phyloP scores from a whole-genome alignment of 1,140 invertebrate genomes.

The Brachionus koreanus region DNA sequence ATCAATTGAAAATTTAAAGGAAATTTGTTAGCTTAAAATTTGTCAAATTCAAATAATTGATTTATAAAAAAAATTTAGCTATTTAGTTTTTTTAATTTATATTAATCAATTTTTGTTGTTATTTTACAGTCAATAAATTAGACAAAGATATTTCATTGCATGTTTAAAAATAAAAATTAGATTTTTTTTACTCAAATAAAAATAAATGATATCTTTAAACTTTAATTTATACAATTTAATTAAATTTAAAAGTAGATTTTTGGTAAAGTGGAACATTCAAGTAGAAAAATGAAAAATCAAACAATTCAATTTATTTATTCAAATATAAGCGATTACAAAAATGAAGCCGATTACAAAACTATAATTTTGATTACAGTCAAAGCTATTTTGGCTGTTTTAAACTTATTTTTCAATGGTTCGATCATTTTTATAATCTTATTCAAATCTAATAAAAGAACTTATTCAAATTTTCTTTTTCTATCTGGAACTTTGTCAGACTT shows the following conservation, averaged over 20 bases:
- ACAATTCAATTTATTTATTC: not conserved
- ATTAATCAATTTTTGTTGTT: not conserved
- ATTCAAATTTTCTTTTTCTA: conserved; percentile 24
- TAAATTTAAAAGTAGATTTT: not conserved
- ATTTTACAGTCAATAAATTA: not conserved
- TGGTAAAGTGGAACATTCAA: not conserved
- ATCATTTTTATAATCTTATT: not conserved
- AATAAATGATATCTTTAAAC: not conserved
- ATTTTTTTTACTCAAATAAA: not conserved
- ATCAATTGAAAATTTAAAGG: not conserved
- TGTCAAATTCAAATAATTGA: not conserved
- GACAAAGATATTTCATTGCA: not conserved
- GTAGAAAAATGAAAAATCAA: not conserved
- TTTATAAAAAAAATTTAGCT: not conserved
- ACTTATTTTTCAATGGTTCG: conserved; percentile 6
- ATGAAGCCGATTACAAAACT: not conserved
- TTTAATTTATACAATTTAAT: not conserved
- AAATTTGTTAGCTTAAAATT: not conserved
- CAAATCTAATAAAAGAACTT: not conserved
- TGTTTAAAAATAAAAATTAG: not conserved
- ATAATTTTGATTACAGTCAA: not conserved
- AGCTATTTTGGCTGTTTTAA: not conserved
- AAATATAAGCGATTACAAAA: not conserved
- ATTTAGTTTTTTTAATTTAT: not conserved
- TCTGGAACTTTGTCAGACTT: conserved; percentile 44